Conservation (phyloP, 2,113 vertebrate genomes). For the Lepisosteus oculatus region DNA sequence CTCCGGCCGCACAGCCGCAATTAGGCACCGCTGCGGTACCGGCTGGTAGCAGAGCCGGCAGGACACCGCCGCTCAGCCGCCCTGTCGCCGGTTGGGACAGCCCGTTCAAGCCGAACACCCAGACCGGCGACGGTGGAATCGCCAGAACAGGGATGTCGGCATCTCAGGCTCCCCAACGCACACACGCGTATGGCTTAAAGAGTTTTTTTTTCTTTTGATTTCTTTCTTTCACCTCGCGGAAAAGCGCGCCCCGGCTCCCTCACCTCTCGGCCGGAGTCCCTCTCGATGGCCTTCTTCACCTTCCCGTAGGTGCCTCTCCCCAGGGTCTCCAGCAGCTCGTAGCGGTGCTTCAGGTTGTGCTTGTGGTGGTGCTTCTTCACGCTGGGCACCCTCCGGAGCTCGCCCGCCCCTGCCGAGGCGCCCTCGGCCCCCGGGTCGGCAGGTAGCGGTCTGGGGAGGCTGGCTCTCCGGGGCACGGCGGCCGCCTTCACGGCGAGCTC, state of each 20-base stretch:
- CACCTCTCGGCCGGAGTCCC: conserved; percentile 94
- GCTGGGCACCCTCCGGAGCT: conserved; percentile 68
- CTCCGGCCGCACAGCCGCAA: too few species aligned
- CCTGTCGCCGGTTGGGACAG: too few species aligned
- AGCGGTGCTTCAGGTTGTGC: conserved; percentile 96
- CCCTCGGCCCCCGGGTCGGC: conserved; percentile 38
- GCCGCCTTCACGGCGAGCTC: conserved; percentile 31
- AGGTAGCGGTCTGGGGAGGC: conserved; percentile 32
- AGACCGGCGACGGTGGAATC: too few species aligned
- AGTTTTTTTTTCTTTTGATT: background rate
- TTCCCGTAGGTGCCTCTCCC: conserved; percentile 96
- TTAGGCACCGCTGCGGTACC: too few species aligned
- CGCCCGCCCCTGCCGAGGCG: conserved; percentile 30
- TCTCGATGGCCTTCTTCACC: conserved; percentile 93
- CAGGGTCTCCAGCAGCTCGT: conserved; percentile 94
- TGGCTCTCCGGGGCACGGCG: conserved; percentile 34
- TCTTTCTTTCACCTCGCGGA: background rate
- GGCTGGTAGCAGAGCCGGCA: too few species aligned
- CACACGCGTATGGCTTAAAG: background rate
- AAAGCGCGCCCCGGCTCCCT: conserved; percentile 43
- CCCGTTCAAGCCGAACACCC: too few species aligned
- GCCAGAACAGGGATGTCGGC: too few species aligned
- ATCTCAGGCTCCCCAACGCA: too few species aligned
- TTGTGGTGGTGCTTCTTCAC: conserved; percentile 97
- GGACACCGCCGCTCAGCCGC: too few species aligned